A percentile compares a stretch with the other conserved stretches of the same genome.
Conservation (phyloP, 2,113 vertebrate species). For the Bufo bufo region DNA sequence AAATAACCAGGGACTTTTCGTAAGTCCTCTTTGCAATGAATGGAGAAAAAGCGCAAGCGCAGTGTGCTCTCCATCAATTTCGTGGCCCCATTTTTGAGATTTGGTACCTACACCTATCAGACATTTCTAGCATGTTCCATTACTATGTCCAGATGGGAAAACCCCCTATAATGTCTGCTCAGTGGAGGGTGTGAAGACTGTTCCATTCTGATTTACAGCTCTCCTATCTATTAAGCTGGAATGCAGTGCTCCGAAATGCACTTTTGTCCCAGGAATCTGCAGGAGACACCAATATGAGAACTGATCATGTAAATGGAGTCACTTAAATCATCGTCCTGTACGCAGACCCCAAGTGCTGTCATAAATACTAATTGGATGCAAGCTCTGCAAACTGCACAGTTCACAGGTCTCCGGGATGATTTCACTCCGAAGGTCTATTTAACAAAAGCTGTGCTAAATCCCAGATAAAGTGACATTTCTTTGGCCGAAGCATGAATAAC, state of each 20-base stretch:
- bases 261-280: slow-evolving; percentile 9
- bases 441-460: slow-evolving; percentile 61
- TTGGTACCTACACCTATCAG: too few relatives aligned
- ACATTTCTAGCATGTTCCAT: too few relatives aligned
- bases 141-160: too few relatives aligned
- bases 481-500: slow-evolving; percentile 58
- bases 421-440: slow-evolving; percentile 54
- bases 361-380: slow-evolving; percentile 29
- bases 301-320: slow-evolving; percentile 1
- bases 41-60: too few relatives aligned
- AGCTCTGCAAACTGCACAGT: slow-evolving; percentile 17
- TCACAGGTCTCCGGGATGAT: slow-evolving; percentile 52
- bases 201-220: neutral
- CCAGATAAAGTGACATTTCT: slow-evolving; percentile 63
- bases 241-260: neutral
- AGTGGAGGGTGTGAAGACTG: neutral
- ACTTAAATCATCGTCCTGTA: slow-evolving; percentile 10
- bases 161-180: neutral
- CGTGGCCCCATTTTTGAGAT: too few relatives aligned
- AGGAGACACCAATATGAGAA: neutral
- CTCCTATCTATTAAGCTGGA: neutral
- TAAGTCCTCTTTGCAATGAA: too few relatives aligned
- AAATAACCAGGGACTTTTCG: too few relatives aligned
- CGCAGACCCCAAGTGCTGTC: neutral
- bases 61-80: too few relatives aligned